Evolutionary conservation across 2,888 invertebrate species (phyloP), one percentile per base, ranked within the genome.

Genomic region (Diabrotica balteata): DNA sequence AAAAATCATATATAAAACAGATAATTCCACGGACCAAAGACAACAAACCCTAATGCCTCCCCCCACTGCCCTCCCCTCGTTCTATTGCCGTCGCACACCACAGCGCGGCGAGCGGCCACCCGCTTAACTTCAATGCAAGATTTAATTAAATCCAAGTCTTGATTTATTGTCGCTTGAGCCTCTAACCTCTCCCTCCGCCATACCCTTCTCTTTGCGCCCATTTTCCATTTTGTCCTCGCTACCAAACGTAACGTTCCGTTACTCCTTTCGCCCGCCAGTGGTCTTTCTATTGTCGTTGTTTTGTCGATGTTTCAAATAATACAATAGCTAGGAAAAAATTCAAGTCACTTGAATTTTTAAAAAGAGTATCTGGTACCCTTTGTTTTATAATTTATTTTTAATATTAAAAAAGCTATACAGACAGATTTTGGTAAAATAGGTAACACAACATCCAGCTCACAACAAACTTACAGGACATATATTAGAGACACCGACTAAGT

Each of bases 131-230:
- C 85, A 84, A 85, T 85, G 85, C 85, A 85, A 85, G 85, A 86
- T 86, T 86, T 86, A 85, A 86, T 85, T 86, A 85, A 86, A 85
- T 85, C 85, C 85, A 80, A 82, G 84, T 84, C 85, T 85, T 85
- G 86, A 86, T 86, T 86, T 86, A 86, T 86, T 85, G 85, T 85
- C 85, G 84, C 84, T 82, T 79, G 80, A 78, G 80, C 77, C 72
- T 66, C 73, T 69, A 65, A 72, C 59, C 68, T 72, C 67, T 70
- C 50, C 66, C 58, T 50, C 43, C 46, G 59, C 61, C 57, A 66
- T 60, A 68, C 44, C 64, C 54, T 45, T 45, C 45, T n/a, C 9
- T 54, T 54, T 54, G 43, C 54, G 42, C 43, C 55, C 44, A 57
- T 57, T 57, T 57, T 57, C 55, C 55, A 44, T 57, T 57, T 57